These are phyloP conservation scores for Mycalesis mineus DNA, from an alignment of 2,888 invertebrate genomes.

Conservation along the genomic window DNA sequence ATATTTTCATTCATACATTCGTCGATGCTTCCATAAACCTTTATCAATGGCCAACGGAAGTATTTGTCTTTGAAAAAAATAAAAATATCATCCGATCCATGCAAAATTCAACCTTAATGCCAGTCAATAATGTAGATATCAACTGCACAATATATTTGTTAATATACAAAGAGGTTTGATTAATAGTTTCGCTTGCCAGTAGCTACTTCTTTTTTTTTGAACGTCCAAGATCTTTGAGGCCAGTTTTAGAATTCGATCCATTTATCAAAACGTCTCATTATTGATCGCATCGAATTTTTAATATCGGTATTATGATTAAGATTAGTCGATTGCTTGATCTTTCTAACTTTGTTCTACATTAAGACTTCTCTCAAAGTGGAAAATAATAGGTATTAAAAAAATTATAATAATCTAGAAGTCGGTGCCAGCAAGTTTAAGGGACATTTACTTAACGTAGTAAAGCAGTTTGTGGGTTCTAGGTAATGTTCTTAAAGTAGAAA, in stretches of 20 bases:
- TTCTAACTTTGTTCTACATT: not conserved
- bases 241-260: conserved; percentile 52
- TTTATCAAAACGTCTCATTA: conserved; percentile 59
- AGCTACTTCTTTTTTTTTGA: conserved; percentile 42
- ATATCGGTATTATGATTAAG: conserved; percentile 50
- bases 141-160: conserved; percentile 28
- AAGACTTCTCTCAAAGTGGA: not conserved
- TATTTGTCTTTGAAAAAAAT: conserved; percentile 19
- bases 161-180: conserved; percentile 57
- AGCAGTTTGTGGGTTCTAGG: too few species aligned
- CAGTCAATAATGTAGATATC: conserved; percentile 18
- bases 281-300: conserved; percentile 48
- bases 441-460: too few species aligned
- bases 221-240: conserved; percentile 44
- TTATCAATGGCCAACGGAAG: conserved; percentile 35
- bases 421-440: too few species aligned
- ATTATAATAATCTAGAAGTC: too few species aligned
- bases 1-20: conserved; percentile 33
- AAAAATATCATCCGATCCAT: not conserved
- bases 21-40: conserved; percentile 32
- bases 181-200: conserved; percentile 63
- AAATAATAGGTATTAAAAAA: too few species aligned
- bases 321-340: conserved; percentile 17
- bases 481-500: too few species aligned
- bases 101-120: conserved; percentile 18